Evolutionary conservation across 2,888 invertebrate species (phyloP).

Genomic region (Trilocha varians): DNA sequence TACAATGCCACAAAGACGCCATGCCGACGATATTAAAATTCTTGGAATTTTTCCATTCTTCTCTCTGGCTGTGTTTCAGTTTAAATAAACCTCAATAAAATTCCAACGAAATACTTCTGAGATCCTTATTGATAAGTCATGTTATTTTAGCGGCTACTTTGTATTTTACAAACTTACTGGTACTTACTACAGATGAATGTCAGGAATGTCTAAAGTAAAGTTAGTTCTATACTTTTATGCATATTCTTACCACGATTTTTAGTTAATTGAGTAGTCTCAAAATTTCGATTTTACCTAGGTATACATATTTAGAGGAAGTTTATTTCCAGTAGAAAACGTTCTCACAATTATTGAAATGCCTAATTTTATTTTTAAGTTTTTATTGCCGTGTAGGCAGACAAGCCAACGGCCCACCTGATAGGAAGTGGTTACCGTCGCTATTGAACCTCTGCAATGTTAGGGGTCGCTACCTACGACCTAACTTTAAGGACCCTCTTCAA

Average conservation of each 20-base stretch:
- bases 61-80: background rate
- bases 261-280: no score
- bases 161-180: no score
- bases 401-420: background rate
- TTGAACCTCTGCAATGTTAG: background rate
- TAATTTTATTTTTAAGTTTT: background rate
- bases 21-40: background rate
- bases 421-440: background rate
- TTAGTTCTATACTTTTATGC: no score
- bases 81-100: background rate
- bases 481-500: no score
- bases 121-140: background rate
- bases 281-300: no score
- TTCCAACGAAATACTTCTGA: background rate
- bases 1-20: background rate
- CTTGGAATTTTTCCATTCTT: slow-evolving; percentile 1
- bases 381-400: background rate
- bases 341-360: background rate
- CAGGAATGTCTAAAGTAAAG: no score
- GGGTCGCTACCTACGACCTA: background rate
- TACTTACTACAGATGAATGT: no score
- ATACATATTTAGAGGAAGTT: no score
- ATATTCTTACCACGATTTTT: no score
- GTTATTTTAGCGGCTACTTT: no score
- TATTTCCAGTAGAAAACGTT: background rate